Evolutionary conservation across 2,113 vertebrate species (phyloP), one percentile per base, ranked within the genome.

Genomic region (Centropristis striata): DNA sequence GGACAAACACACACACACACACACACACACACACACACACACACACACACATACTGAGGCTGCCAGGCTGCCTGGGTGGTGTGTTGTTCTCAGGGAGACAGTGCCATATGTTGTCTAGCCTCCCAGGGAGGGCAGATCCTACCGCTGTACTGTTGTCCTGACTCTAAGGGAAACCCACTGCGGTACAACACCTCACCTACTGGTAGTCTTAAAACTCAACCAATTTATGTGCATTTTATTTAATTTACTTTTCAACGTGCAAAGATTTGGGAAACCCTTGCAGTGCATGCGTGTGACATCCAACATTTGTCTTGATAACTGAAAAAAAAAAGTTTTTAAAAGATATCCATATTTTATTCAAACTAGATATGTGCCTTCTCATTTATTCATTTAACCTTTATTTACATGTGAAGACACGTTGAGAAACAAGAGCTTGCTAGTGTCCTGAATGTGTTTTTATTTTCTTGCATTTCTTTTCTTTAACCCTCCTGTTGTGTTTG

Each of bases 61-160:
- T 92, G 92, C 85, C 92, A 90, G 86, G 81, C 90, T 85, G 89
- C 80, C 88, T 83, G 88, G 86, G 88, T 91, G 90, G 88, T 89
- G 90, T 85, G 92, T 92, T 90, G 90, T 94, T 95, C 92, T 90
- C 88, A 89, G 75, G 89, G 90, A 95, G 93, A 93, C 90, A 28
- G 75, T 87, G 83, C 94, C 95, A 96, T 95, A 96, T 95, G 95
- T 87, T 94, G 93, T 95, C 95, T 95, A 87, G 92, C 77, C 91
- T 94, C 88, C 63, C 80, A 90, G 87, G 71, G 88, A 92, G 83
- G 66, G 37, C 67, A 84, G 65, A 78, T 82, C 65, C 74, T 81
- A 77, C 83, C 47, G 36, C 83, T 86, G 65, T n/a, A 59, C 78
- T 71, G 80, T 85, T 81, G 77, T 83, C 76, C 65, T 53, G 54